These are phyloP conservation scores for Acleris emargana DNA, from an alignment of 2,888 invertebrate species.

Conservation along the genomic window DNA sequence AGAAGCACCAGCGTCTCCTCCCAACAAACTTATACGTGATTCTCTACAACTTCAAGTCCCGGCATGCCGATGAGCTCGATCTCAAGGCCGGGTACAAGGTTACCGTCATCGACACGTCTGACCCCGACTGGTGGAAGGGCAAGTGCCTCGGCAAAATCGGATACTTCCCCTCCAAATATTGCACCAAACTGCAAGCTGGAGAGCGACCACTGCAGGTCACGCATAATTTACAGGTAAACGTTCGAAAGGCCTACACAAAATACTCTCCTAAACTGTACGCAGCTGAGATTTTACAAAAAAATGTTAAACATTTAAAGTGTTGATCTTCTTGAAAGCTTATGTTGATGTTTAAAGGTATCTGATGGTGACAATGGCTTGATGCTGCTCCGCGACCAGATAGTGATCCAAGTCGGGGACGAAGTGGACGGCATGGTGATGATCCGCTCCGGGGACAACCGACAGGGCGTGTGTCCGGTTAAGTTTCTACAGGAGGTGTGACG, in stretches of 20 bases:
- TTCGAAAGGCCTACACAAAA: no score
- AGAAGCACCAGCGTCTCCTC: conserved; percentile 93
- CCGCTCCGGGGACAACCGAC: conserved; percentile 95
- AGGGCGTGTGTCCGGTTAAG: conserved; percentile 96
- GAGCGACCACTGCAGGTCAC: conserved; percentile 95
- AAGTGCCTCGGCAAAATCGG: conserved; percentile 95
- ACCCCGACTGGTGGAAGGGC: conserved; percentile 99
- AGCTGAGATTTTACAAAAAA: no score
- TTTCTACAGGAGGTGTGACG: conserved; percentile 98
- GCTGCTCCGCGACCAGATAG: conserved; percentile 95
- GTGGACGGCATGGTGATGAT: conserved; percentile 97
- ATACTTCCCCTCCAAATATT: conserved; percentile 97
- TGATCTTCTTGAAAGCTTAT: background rate
- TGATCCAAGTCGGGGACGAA: conserved; percentile 95
- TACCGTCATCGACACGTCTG: conserved; percentile 96
- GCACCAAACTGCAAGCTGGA: conserved; percentile 94
- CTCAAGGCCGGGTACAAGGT: conserved; percentile 95
- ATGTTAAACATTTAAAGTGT: no score
- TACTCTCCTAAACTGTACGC: no score
- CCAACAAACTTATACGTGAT: conserved; percentile 97
- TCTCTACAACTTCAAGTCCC: conserved; percentile 96
- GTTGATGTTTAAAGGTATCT: conserved; percentile 87
- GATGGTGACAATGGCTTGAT: conserved; percentile 93
- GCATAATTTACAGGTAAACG: conserved; percentile 74
- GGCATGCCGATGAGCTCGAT: conserved; percentile 97